Percentiles rank a stretch among this genome's conserved stretches.
Evolutionary conservation across 2,888 invertebrate genomes (phyloP).

Genomic region (Lepidochrysops patricia): DNA sequence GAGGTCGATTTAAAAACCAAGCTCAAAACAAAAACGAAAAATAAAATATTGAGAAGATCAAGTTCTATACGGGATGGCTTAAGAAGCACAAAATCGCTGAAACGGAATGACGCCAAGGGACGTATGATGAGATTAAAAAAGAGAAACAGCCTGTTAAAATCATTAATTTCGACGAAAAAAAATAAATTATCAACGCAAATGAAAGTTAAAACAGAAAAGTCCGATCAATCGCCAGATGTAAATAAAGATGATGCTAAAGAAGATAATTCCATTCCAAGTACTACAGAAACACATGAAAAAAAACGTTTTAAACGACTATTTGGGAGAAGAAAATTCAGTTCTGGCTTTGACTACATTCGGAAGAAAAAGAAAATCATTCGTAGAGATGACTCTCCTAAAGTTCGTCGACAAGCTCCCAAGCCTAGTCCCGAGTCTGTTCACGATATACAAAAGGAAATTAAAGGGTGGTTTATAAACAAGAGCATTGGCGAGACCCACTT

Average conservation of each 20-base stretch:
- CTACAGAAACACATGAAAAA: conserved; percentile 59
- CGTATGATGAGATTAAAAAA: conserved; percentile 61
- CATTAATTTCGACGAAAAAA: conserved; percentile 49
- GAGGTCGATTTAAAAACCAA: conserved; percentile 49
- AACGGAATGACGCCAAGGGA: conserved; percentile 63
- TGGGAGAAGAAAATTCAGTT: conserved; percentile 84
- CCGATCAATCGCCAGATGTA: conserved; percentile 43
- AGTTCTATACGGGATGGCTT: conserved; percentile 66
- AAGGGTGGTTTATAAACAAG: conserved; percentile 94
- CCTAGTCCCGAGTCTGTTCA: conserved; percentile 79
- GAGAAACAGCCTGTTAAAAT: conserved; percentile 62
- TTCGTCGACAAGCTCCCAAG: conserved; percentile 61
- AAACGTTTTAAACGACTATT: conserved; percentile 77
- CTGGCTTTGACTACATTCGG: conserved; percentile 91
- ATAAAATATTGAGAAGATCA: conserved; percentile 52
- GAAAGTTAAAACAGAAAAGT: conserved; percentile 48
- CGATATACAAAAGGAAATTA: conserved; percentile 89
- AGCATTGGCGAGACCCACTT: conserved; percentile 94
- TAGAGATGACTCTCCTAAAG: conserved; percentile 64
- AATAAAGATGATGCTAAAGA: conserved; percentile 57
- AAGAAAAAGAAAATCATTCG: conserved; percentile 86
- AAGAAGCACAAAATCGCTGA: conserved; percentile 60
- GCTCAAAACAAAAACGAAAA: conserved; percentile 59
- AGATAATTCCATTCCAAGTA: conserved; percentile 37
- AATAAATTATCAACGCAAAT: conserved; percentile 49